A percentile compares a stretch with the other conserved stretches of the same genome.
Conservation (phyloP, 1,140 invertebrate genomes). For the Bombus pyrosoma region DNA sequence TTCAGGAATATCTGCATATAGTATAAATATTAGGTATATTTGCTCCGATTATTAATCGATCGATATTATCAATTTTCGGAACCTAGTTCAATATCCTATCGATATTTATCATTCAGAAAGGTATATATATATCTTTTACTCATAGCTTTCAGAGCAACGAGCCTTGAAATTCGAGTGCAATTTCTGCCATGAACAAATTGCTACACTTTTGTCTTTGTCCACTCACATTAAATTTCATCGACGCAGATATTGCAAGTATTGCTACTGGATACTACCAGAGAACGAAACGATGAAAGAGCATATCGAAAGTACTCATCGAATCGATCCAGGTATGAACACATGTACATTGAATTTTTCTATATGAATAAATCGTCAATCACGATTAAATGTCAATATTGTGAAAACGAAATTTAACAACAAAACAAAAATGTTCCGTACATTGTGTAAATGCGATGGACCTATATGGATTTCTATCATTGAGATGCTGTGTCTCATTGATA, state of each 20-base stretch:
- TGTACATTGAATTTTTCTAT: not conserved
- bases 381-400: not conserved
- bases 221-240: slow-evolving; percentile 74
- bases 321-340: not conserved
- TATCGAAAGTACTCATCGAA: slow-evolving; percentile 36
- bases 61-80: too few relatives aligned
- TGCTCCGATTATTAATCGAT: too few relatives aligned
- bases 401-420: not conserved
- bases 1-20: not conserved
- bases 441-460: too few relatives aligned
- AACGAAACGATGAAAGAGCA: slow-evolving; percentile 71
- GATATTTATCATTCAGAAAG: too few relatives aligned
- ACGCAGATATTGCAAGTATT: slow-evolving; percentile 67
- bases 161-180: slow-evolving; percentile 66
- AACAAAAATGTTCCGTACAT: not conserved
- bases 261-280: slow-evolving; percentile 69
- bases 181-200: slow-evolving; percentile 69
- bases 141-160: slow-evolving; percentile 52
- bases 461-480: not conserved
- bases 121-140: not conserved
- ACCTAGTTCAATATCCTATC: too few relatives aligned
- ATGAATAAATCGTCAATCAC: not conserved
- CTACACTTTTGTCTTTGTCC: slow-evolving; percentile 69
- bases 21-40: not conserved
- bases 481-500: not conserved